Evolutionary conservation across 2,888 invertebrate genomes (phyloP).

Genomic region (Pollenia griseotomentosa): DNA sequence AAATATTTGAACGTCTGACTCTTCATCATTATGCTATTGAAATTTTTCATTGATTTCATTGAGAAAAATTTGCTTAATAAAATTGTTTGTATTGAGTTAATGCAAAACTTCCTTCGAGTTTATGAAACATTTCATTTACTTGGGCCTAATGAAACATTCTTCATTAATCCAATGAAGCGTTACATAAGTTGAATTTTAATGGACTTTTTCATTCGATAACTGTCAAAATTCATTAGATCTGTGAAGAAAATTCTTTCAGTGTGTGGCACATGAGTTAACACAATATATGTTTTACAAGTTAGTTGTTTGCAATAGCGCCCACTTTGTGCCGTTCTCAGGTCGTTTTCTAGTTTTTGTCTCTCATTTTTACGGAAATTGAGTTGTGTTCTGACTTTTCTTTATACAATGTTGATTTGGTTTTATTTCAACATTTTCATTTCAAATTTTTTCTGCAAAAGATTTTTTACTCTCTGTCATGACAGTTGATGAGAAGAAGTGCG

Average conservation of each 20-base stretch:
- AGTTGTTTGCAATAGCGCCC: slow-evolving; percentile 53
- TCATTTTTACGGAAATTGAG: slow-evolving; percentile 40
- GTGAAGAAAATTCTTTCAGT: not conserved
- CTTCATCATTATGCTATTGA: no score
- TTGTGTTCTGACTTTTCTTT: slow-evolving; percentile 49
- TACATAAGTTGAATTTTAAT: no score
- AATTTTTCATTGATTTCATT: no score
- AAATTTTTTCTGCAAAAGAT: slow-evolving; percentile 3
- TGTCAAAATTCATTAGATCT: no score
- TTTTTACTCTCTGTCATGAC: not conserved
- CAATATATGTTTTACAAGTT: slow-evolving; percentile 6
- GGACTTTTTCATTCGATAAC: no score
- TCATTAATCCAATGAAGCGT: no score
- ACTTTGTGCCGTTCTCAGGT: slow-evolving; percentile 30
- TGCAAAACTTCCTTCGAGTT: no score
- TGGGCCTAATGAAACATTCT: no score
- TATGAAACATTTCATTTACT: no score
- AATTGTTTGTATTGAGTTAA: no score
- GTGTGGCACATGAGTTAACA: not conserved
- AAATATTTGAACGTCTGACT: no score
- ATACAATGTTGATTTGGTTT: slow-evolving; percentile 51
- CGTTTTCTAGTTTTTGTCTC: slow-evolving; percentile 1
- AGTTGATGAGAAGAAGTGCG: not conserved
- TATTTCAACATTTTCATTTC: slow-evolving; percentile 50
- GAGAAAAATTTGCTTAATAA: no score